Evolutionary conservation across 2,888 invertebrate species (phyloP), one percentile per base, ranked within the genome.

Genomic region (Brachyptera risi): DNA sequence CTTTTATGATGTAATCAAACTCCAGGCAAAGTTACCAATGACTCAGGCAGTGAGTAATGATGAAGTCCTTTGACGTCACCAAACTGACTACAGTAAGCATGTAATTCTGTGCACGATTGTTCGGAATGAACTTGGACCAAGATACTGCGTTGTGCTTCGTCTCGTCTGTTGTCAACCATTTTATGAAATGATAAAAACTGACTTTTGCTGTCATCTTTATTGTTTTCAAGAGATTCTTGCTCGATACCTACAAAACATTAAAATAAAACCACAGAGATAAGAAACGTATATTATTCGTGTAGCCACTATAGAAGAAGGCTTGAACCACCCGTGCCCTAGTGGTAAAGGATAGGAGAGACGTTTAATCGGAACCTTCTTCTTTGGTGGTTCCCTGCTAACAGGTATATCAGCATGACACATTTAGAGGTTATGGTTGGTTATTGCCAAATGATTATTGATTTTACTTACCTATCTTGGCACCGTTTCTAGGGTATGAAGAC

Each of bases 61-160:
- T 86, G 82, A 70, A 88, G 81, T 60, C 78, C 79, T 65, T 81
- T 77, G 54, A 92, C 77, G 5, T 71, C 73, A 7, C 88, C 88
- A 74, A 85, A 84, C 67, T 81, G 76, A 24, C 79, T 80, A 73
- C 91, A 91, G 71, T 89, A 88, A 2, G 80, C 76, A 71, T 84
- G 79, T 58, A 92, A 75, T 73, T 90, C 87, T 50, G 73, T 73
- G 68, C 81, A 84, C 0, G 88, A 88, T 51, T 83, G 80, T 58
- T 84, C 80, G 0, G 89, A 87, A 69, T 85, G 84, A 1, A 92
- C 86, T 77, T 91, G 90, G 3, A 92, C 83, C 31, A 92, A 75
- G 59, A 91, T 77, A 74, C 88, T 89, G 63, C 82, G 79, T 56
- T 75, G 76, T 0, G 92, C 90, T 73, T 91, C 82, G 1, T 74